phyloP scores from a whole-genome alignment of 2,797 vertebrate species.

The Echiichthys vipera region DNA sequence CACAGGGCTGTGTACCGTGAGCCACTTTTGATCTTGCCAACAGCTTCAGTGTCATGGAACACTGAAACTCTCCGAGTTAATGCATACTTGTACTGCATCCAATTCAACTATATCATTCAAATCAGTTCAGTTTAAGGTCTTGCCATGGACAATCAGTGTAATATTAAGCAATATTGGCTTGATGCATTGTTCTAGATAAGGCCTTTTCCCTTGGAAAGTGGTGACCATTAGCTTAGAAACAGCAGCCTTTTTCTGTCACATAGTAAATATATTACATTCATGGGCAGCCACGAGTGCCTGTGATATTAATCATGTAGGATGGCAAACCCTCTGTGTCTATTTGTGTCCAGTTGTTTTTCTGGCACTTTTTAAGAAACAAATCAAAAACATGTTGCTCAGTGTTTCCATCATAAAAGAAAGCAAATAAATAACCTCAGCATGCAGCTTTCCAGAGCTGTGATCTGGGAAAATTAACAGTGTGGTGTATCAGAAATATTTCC shows the following conservation, averaged over 20 bases:
- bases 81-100: background rate
- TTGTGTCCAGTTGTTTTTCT: conserved; percentile 60
- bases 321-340: conserved; percentile 39
- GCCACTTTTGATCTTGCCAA: background rate
- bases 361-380: conserved; percentile 34
- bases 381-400: conserved; percentile 73
- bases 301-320: conserved; percentile 34
- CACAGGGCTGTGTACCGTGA: background rate
- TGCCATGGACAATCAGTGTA: background rate
- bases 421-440: conserved; percentile 66
- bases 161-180: background rate
- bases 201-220: background rate
- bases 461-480: conserved; percentile 43
- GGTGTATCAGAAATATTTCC: conserved; percentile 48
- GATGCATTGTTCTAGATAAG: background rate
- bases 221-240: conserved; percentile 37
- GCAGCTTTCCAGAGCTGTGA: conserved; percentile 42
- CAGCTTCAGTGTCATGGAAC: background rate
- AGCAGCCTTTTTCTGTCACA: conserved; percentile 38
- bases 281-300: conserved; percentile 11
- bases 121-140: background rate
- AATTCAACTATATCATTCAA: conserved; percentile 6
- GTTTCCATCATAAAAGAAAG: conserved; percentile 76
- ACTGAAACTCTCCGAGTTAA: conserved; percentile 9
- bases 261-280: conserved; percentile 21